These are phyloP conservation scores for Arctocebus calabarensis DNA, from an alignment of 2,797 vertebrate genomes.

Conservation along the genomic window DNA sequence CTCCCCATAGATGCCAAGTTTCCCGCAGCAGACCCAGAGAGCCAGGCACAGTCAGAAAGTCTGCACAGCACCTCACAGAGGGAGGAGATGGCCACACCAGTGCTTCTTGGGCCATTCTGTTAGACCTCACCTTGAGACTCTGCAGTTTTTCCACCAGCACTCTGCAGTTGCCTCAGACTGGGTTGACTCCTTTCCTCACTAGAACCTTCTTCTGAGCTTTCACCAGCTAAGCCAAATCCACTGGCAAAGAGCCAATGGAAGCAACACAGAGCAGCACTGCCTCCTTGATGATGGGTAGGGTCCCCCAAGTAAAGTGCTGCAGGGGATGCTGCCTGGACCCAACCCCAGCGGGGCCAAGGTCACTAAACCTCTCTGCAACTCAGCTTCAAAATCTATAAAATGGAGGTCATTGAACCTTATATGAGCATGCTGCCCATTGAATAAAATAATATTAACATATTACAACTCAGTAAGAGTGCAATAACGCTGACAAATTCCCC, in stretches of 20 bases:
- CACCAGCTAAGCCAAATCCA: neutral
- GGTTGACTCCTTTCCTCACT: neutral
- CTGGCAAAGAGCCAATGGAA: neutral
- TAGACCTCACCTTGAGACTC: neutral
- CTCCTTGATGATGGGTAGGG: neutral
- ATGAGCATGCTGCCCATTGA: neutral
- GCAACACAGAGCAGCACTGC: neutral
- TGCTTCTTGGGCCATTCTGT: neutral
- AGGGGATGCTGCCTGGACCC: neutral
- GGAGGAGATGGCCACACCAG: neutral
- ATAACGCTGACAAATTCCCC: neutral
- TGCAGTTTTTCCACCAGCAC: neutral
- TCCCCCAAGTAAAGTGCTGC: neutral
- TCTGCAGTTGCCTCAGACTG: neutral
- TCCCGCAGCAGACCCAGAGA: neutral
- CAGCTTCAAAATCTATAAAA: constrained; percentile 8
- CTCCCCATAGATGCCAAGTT: neutral
- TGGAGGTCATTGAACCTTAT: neutral
- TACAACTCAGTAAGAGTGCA: neutral
- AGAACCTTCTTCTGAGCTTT: neutral
- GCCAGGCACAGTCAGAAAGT: neutral
- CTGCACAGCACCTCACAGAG: neutral
- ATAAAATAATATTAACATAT: neutral
- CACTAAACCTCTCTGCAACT: neutral
- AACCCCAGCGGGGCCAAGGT: neutral